Percentiles rank a stretch among this genome's conserved stretches.
Evolutionary conservation across 2,797 vertebrate genomes (phyloP).

Genomic region (Craterocephalus amniculus): DNA sequence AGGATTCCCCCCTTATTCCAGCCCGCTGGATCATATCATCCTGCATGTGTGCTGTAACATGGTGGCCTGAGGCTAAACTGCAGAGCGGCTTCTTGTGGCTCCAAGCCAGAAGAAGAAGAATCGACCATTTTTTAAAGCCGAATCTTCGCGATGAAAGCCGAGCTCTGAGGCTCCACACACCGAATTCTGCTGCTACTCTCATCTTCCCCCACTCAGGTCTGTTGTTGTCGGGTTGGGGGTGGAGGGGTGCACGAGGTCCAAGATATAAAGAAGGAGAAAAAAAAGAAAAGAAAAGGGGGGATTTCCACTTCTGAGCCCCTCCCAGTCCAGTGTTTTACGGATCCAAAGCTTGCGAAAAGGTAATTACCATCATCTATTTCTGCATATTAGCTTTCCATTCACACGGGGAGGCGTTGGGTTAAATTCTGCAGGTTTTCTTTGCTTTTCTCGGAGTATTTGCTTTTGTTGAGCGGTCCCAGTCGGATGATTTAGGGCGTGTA

Average conservation of each 20-base stretch:
- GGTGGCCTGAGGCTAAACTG: constrained; percentile 8
- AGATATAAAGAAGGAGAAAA: constrained; percentile 35
- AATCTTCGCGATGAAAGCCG: constrained; percentile 62
- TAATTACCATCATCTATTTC: constrained; percentile 61
- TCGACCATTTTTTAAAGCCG: constrained; percentile 51
- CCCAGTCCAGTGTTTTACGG: constrained; percentile 32
- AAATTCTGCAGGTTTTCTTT: constrained; percentile 65
- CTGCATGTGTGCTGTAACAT: not conserved
- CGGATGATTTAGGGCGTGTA: constrained; percentile 55
- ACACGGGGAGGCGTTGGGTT: constrained; percentile 52
- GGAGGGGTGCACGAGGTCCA: constrained; percentile 38
- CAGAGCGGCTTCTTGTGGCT: constrained; percentile 27
- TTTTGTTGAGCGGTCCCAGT: not conserved
- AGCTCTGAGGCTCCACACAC: constrained; percentile 48
- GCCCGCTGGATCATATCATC: not conserved
- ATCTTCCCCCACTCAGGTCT: constrained; percentile 42
- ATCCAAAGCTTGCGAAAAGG: constrained; percentile 57
- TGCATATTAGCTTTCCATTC: not conserved
- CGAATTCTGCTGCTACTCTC: constrained; percentile 59
- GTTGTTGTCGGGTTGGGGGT: constrained; percentile 41
- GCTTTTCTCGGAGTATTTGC: constrained; percentile 37
- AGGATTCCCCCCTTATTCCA: not conserved
- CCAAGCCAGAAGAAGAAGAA: constrained; percentile 17
- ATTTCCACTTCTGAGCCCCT: constrained; percentile 40
- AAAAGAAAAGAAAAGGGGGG: not conserved